These are phyloP conservation scores for Ichneumoninae sp. DNA, from an alignment of 2,888 invertebrate species.

Conservation along the genomic window DNA sequence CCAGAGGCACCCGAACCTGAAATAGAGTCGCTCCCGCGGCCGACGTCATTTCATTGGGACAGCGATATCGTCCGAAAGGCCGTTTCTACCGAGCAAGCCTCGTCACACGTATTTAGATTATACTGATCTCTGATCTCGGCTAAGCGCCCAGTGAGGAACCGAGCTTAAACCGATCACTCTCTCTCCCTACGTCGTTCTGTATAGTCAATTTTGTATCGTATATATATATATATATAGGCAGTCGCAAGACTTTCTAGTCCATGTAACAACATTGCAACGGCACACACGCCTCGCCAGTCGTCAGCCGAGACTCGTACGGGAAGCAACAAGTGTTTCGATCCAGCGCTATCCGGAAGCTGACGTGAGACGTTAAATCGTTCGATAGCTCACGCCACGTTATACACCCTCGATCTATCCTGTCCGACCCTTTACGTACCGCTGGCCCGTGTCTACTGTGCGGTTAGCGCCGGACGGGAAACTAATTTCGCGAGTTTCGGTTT, in stretches of 20 bases:
- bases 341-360: slow-evolving; percentile 5
- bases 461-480: not conserved
- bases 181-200: not conserved
- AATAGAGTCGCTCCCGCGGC: slow-evolving; percentile 34
- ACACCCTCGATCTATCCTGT: slow-evolving; percentile 9
- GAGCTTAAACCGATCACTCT: slow-evolving; percentile 4
- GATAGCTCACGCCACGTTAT: slow-evolving; percentile 25
- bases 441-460: not conserved
- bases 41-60: slow-evolving; percentile 32
- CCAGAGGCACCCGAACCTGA: slow-evolving; percentile 28
- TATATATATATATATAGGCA: not conserved
- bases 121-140: slow-evolving; percentile 44
- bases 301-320: slow-evolving; percentile 44
- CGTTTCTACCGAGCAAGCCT: slow-evolving; percentile 10
- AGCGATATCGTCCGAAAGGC: slow-evolving; percentile 16
- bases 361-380: slow-evolving; percentile 43
- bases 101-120: slow-evolving; percentile 35
- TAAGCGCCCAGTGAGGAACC: slow-evolving; percentile 32
- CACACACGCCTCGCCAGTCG: slow-evolving; percentile 28
- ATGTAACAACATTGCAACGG: slow-evolving; percentile 16
- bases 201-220: not conserved
- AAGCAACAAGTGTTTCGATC: slow-evolving; percentile 65
- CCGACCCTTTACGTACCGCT: not conserved
- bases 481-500: not conserved
- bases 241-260: slow-evolving; percentile 8